Evolutionary conservation across 1,140 invertebrate genomes (phyloP).

Genomic region (Bacillus rossius): DNA sequence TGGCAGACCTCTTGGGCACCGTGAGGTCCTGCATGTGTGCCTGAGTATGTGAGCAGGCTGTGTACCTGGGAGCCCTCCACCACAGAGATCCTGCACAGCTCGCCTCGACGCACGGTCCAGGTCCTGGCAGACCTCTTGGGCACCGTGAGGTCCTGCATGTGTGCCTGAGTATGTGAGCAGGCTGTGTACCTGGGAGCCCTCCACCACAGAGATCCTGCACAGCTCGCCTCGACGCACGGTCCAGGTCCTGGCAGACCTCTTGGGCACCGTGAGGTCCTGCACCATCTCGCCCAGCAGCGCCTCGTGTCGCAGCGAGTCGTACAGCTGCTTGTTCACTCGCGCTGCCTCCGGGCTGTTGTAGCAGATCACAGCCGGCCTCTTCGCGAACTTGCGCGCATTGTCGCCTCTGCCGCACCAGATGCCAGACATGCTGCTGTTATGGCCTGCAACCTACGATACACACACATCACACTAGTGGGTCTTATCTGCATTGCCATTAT

Average conservation of each 20-base stretch:
- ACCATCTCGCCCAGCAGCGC: slow-evolving; percentile 30
- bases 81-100: too few species aligned
- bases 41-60: too few species aligned
- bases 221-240: slow-evolving; percentile 38
- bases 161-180: too few species aligned
- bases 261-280: slow-evolving; percentile 34
- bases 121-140: too few species aligned
- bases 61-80: too few species aligned
- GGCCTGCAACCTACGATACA: too few species aligned
- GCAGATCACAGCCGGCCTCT: slow-evolving; percentile 32
- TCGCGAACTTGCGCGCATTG: slow-evolving; percentile 12
- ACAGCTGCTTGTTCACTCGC: slow-evolving; percentile 30
- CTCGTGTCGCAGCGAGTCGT: slow-evolving; percentile 35
- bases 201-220: slow-evolving; percentile 38
- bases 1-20: too few species aligned
- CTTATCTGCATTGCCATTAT: too few species aligned
- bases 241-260: slow-evolving; percentile 38
- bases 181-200: slow-evolving; percentile 37
- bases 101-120: too few species aligned
- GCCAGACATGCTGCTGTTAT: neutral
- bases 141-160: too few species aligned
- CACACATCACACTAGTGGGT: too few species aligned
- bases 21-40: too few species aligned
- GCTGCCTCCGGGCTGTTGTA: slow-evolving; percentile 38
- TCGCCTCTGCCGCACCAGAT: slow-evolving; percentile 15